Base-by-base conservation (phyloP, 2,888 invertebrate genomes). In the Morpho helenor region DNA sequence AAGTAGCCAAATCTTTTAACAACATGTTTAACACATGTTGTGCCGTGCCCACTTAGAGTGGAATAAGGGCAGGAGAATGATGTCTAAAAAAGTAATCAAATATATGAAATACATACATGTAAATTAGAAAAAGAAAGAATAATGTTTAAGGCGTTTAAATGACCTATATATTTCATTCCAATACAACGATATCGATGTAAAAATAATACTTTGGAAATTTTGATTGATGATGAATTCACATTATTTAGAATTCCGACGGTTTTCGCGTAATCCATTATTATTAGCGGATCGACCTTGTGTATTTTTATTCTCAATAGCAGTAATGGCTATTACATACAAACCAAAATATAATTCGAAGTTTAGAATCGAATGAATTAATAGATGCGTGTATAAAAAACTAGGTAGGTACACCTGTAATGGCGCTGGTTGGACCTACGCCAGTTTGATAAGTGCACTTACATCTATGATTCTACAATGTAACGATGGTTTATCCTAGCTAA, bases 281-380 rank as follows among this genome's bases (percentile, higher is more conserved):
- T 85, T 82, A 80, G 68, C 66, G 84, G 82, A 76, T 73, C 74
- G 82, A 74, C 84, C 86, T 87, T 84, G 86, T 71, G 79, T 84
- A 84, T 84, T 84, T 80, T 68, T 51, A 75, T 72, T 71, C 68
- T 66, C 74, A 78, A 79, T 79, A 76, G 70, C 72, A 71, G 65
- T 31, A 31, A 31, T 31, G 1, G 31, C 3, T 31, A 31, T 31
- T 31, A 5, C 31, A 73, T 70, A 70, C 65, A 68, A 70, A 73
- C 75, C 77, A 81, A 83, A 83, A 84, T 82, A 82, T 39, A 23
- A 7, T 16, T 16, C 39, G 49, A 39, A 70, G 80, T 76, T 69
- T 68, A 56, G 63, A 63, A 66, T 65, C 44, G 46, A 41, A 47
- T 41, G 22, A 48, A 48, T 54, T 22, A 48, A 58, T 51, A 48